Evolutionary conservation across 2,113 vertebrate species (phyloP).

Genomic region (Patagioenas fasciata): DNA sequence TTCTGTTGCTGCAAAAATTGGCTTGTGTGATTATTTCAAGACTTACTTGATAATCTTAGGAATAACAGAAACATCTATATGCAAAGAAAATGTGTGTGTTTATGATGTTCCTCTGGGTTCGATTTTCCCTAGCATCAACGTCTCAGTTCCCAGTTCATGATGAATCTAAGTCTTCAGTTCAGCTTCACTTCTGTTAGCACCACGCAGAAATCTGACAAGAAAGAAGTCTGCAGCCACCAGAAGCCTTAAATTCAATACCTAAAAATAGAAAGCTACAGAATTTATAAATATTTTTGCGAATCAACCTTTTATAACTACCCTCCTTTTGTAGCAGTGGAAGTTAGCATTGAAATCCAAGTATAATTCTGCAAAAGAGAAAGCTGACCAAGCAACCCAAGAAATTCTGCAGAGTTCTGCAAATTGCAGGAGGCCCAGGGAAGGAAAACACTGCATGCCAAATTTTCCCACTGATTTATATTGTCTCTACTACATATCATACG

Average conservation of each 20-base stretch:
- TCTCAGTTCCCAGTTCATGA: constrained; percentile 26
- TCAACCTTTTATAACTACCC: constrained; percentile 44
- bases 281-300: constrained; percentile 57
- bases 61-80: constrained; percentile 16
- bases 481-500: neutral
- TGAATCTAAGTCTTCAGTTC: constrained; percentile 34
- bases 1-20: neutral
- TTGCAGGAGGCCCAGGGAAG: constrained; percentile 45
- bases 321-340: constrained; percentile 24
- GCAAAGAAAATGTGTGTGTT: constrained; percentile 10
- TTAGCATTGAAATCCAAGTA: constrained; percentile 42
- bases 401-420: constrained; percentile 57
- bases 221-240: constrained; percentile 58
- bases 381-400: constrained; percentile 41
- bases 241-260: constrained; percentile 47
- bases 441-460: constrained; percentile 22
- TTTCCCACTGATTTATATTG: constrained; percentile 52
- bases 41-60: neutral
- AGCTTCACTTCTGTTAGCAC: constrained; percentile 47
- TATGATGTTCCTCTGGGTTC: constrained; percentile 41
- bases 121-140: constrained; percentile 42
- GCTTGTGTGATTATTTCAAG: neutral
- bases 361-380: constrained; percentile 47
- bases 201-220: constrained; percentile 50
- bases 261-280: constrained; percentile 54